Evolutionary conservation across 2,797 vertebrate genomes (phyloP), one percentile per base, ranked within the genome.

Genomic region (Gadopsis marmoratus): DNA sequence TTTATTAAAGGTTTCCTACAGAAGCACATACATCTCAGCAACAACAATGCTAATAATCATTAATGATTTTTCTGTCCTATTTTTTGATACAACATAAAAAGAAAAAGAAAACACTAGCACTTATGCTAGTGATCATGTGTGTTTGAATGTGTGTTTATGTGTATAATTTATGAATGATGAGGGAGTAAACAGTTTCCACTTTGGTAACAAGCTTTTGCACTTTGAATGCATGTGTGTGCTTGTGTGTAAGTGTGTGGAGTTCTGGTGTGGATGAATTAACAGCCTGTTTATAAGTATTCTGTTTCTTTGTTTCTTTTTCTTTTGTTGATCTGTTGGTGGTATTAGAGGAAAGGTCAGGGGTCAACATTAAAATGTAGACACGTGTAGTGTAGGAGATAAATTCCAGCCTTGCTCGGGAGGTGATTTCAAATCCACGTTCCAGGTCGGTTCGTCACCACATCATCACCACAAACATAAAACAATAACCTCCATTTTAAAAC

Each of bases 131-230:
- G 59, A 29, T 71, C 21, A 13, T 37, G 26, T 79, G 39, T 71
- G 45, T 62, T 45, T 23, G 6, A 7, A 66, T 12, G 53, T 61
- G 65, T 81, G 78, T 86, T 74, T 81, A 5, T 37, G 43, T 79
- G 60, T 78, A 84, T 93, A 48, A 92, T 91, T 91, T 63, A 91
- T 90, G 81, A 84, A 56, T 47, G 63, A 72, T 17, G 59, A 47
- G 71, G 81, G 71, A 81, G 82, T 90, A 88, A 91, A 92, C 88
- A 90, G 84, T 74, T 71, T 68, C 61, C 79, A 35, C 78, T 87
- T 90, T 76, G 47, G 50, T 41, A 43, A 92, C 92, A 93, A 75
- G 86, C 54, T 88, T 93, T 90, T 92, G 88, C 90, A 89, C 91
- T 93, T 86, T 86, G 29, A 76, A 33, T 43, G 54, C 54, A 12